Percentiles rank a stretch among this genome's conserved stretches.
These are phyloP conservation scores for Sycobia sp. DNA, from an alignment of 1,140 invertebrate species.

Conservation along the genomic window DNA sequence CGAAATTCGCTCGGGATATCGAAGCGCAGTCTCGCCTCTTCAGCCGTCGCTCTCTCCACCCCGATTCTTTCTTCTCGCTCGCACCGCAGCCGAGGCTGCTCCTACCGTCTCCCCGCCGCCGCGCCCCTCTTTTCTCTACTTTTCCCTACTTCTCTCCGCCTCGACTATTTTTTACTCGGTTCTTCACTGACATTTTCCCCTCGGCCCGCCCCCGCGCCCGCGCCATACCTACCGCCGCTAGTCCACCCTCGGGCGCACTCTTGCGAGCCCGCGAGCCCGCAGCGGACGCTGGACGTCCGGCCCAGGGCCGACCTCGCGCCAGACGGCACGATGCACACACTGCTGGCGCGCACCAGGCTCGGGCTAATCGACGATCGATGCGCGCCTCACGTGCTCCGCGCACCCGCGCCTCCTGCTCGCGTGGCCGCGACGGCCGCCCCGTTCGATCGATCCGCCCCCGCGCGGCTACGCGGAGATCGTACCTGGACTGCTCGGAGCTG, in stretches of 20 bases:
- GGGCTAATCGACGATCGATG: no score
- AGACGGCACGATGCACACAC: no score
- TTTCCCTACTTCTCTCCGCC: background rate
- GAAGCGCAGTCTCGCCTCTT: conserved; percentile 5
- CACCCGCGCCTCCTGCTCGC: no score
- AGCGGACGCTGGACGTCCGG: no score
- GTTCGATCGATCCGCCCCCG: no score
- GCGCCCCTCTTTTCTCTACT: background rate
- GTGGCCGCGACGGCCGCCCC: no score
- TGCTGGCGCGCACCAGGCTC: no score
- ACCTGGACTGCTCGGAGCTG: conserved; percentile 53
- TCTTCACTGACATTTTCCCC: background rate
- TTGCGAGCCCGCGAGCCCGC: background rate
- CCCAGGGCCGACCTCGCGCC: no score
- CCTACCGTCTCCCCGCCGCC: background rate
- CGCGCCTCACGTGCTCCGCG: no score
- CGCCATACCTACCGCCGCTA: background rate
- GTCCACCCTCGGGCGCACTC: background rate
- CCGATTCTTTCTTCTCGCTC: background rate
- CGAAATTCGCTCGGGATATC: conserved; percentile 39
- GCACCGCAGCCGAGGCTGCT: background rate
- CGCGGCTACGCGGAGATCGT: no score
- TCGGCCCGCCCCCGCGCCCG: background rate
- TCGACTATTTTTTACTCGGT: no score
- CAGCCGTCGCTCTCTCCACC: background rate